Conservation (phyloP, 1,140 invertebrate genomes). For the Zaprionus vittiger region DNA sequence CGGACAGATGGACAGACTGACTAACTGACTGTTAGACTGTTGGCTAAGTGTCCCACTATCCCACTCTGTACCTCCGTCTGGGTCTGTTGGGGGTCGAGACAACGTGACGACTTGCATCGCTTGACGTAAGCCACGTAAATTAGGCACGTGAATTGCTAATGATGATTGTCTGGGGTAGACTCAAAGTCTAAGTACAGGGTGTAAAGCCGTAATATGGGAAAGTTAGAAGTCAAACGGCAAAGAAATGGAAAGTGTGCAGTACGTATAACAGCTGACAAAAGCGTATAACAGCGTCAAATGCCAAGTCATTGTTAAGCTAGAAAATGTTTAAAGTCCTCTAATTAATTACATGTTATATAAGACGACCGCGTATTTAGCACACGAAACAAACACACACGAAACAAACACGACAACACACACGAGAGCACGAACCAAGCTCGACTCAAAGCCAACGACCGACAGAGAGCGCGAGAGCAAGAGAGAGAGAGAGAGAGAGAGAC, state of each 20-base stretch:
- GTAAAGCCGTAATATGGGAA: background rate
- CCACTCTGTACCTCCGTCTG: conserved; percentile 3
- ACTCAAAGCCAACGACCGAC: conserved; percentile 49
- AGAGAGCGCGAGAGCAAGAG: conserved; percentile 32
- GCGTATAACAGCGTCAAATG: conserved; percentile 40
- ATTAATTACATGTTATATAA: conserved; percentile 80
- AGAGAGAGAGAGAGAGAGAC: conserved; percentile 29
- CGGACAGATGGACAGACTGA: conserved; percentile 6
- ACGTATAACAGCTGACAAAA: conserved; percentile 7
- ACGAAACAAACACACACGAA: conserved; percentile 9
- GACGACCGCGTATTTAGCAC: conserved; percentile 44
- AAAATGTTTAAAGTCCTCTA: conserved; percentile 55
- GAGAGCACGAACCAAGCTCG: conserved; percentile 35
- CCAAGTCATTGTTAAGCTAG: conserved; percentile 55
- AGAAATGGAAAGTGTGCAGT: conserved; percentile 63
- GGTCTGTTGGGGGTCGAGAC: conserved; percentile 11
- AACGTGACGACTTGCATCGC: conserved; percentile 7
- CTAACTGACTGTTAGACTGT: conserved; percentile 3
- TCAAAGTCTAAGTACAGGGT: conserved; percentile 5
- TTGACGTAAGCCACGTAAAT: conserved; percentile 1
- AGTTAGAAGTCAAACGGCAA: conserved; percentile 1
- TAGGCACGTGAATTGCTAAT: conserved; percentile 9
- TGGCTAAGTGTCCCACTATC: background rate
- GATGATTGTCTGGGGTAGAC: background rate
- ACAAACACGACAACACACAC: conserved; percentile 8